Evolutionary conservation across 2,888 invertebrate genomes (phyloP).

Genomic region (Arrhopalites spinosus): DNA sequence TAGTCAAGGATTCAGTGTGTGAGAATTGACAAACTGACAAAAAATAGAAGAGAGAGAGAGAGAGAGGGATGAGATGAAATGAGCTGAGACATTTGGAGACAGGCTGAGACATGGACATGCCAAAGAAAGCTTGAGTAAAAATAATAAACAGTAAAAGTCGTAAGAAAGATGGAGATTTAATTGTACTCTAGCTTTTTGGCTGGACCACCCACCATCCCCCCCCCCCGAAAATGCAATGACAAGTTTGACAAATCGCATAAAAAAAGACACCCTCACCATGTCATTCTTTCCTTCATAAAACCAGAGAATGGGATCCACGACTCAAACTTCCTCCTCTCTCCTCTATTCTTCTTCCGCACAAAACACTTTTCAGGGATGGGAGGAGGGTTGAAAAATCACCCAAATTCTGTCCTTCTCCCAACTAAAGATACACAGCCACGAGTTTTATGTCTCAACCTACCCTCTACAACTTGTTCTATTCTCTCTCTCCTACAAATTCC

Average conservation of each 20-base stretch:
- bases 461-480: too few species aligned
- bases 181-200: background rate
- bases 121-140: background rate
- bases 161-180: slow-evolving; percentile 18
- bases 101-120: background rate
- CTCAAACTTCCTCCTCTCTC: too few species aligned
- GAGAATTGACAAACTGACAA: slow-evolving; percentile 5
- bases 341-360: too few species aligned
- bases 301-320: too few species aligned
- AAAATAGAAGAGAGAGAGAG: background rate
- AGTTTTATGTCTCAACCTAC: too few species aligned
- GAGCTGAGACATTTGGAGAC: too few species aligned
- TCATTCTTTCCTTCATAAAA: background rate
- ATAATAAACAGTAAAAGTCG: slow-evolving; percentile 6
- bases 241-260: slow-evolving; percentile 29
- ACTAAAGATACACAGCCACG: too few species aligned
- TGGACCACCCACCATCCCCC: background rate
- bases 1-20: background rate
- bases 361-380: too few species aligned
- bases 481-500: too few species aligned
- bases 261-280: slow-evolving; percentile 10
- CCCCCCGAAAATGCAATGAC: slow-evolving; percentile 12
- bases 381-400: too few species aligned
- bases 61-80: background rate
- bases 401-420: too few species aligned